phyloP scores from a whole-genome alignment of 1,140 invertebrate genomes.

The Diorhabda sublineata region DNA sequence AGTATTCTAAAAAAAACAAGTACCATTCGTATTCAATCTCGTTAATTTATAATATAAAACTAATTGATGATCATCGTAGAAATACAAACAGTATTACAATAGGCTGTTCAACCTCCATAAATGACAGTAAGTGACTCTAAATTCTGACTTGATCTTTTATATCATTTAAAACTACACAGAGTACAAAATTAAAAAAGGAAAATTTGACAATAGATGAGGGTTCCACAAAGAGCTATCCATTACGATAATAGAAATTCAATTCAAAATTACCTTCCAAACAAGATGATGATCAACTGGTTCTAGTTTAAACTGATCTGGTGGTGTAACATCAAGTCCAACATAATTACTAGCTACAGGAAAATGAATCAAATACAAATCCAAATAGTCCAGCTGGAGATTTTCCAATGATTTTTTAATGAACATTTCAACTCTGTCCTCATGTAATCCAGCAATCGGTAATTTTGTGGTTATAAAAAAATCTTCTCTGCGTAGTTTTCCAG shows the following conservation, averaged over 20 bases:
- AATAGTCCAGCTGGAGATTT: conserved; percentile 67
- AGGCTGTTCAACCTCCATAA: too few species aligned
- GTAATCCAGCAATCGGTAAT: conserved; percentile 51
- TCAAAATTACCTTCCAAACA: conserved; percentile 63
- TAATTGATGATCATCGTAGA: too few species aligned
- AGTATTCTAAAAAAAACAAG: too few species aligned
- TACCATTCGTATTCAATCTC: too few species aligned
- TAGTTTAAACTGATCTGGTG: conserved; percentile 26
- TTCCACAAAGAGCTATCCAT: too few species aligned
- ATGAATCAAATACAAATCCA: conserved; percentile 82
- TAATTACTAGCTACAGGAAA: conserved; percentile 65
- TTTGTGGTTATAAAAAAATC: conserved; percentile 82
- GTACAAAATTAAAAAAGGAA: too few species aligned
- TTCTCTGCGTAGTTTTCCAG: conserved; percentile 63
- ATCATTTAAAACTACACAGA: too few species aligned
- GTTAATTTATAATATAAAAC: too few species aligned
- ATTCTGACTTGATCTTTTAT: too few species aligned
- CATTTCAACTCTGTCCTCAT: conserved; percentile 50
- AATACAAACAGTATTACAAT: too few species aligned
- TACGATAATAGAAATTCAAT: not conserved
- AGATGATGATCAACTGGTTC: conserved; percentile 56
- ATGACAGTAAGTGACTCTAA: too few species aligned
- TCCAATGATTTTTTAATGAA: conserved; percentile 64
- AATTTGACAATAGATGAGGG: too few species aligned
- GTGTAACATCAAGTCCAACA: conserved; percentile 43